phyloP scores from a whole-genome alignment of 2,888 invertebrate genomes.

The Eulithis prunata region DNA sequence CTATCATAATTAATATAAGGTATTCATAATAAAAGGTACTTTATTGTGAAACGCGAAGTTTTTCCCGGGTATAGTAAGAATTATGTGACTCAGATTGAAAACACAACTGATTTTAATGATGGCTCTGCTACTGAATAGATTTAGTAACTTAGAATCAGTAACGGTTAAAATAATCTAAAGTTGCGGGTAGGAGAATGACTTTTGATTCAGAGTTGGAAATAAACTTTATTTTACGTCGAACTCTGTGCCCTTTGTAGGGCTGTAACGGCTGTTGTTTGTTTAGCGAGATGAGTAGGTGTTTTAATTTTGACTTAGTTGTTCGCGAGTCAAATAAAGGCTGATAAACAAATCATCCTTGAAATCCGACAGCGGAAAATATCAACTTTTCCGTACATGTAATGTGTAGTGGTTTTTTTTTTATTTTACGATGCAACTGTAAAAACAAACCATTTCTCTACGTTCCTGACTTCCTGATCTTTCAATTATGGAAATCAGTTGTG shows the following conservation, averaged over 20 bases:
- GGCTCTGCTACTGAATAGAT: neutral
- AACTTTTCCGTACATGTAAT: neutral
- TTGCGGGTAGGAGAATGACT: slow-evolving; percentile 36
- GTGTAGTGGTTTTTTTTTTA: neutral
- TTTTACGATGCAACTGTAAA: slow-evolving; percentile 6
- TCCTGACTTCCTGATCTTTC: slow-evolving; percentile 14
- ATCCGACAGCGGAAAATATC: neutral
- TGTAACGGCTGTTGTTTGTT: slow-evolving; percentile 42
- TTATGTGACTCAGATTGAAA: neutral
- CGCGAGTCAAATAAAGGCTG: slow-evolving; percentile 3
- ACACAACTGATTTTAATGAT: neutral
- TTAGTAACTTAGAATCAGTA: slow-evolving; percentile 25
- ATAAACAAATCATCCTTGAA: neutral
- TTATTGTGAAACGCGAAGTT: neutral
- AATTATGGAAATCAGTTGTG: slow-evolving; percentile 29
- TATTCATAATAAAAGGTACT: neutral
- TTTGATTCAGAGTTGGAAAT: slow-evolving; percentile 43
- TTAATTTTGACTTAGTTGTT: slow-evolving; percentile 37
- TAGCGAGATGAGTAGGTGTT: slow-evolving; percentile 34
- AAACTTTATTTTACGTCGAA: slow-evolving; percentile 39
- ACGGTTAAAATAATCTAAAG: slow-evolving; percentile 40
- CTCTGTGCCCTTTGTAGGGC: slow-evolving; percentile 32
- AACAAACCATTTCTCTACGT: slow-evolving; percentile 8
- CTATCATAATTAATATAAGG: neutral
- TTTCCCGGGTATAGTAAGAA: slow-evolving; percentile 27